Evolutionary conservation across 2,888 invertebrate species (phyloP), one percentile per base, ranked within the genome.

Genomic region (Lutraria lutraria): DNA sequence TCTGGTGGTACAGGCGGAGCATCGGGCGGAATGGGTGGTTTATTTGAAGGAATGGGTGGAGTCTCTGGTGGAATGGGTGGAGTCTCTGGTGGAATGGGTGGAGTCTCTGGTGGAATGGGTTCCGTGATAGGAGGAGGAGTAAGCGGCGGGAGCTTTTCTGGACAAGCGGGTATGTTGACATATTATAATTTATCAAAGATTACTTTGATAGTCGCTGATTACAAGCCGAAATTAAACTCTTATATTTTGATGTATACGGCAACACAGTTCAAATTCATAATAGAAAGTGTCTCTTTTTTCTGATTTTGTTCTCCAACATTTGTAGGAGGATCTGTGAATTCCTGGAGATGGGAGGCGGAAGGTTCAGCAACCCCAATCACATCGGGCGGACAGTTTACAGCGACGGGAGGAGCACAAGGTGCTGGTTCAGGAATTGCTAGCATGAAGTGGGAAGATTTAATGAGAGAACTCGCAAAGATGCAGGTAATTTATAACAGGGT

Each of bases 371-470:
- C 29, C 6, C 87, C 87, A 12, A 83, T 87, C 43, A 21, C 54
- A 31, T 21, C 72, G 12, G 54, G 68, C n/a, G 76, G 76, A 76
- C 76, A 76, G 13, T 25, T 63, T 16, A 52, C 54, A 53, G 83
- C 34, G 76, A 43, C 76, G 6, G 31, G 68, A n/a, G 54, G 81
- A 16, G n/a, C 34, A 25, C 76, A 72, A 25, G 83, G 53, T 16
- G 84, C 29, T 34, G 21, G 82, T 56, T 29, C 79, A 8, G 79
- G 68, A n/a, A 83, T 86, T 10, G 88, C 54, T 16, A 84, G 84
- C 13, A 87, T 85, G 80, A 80, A 86, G 15, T 88, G 88, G 86
- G 72, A 88, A 54, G 90, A 90, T 56, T 68, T 90, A 0, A 16
- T 88, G 52, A 53, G 88, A 25, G 85, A 86, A n/a, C 43, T 88